These are phyloP conservation scores for Erpornis zantholeuca DNA, from an alignment of 2,113 vertebrate genomes.

Conservation along the genomic window DNA sequence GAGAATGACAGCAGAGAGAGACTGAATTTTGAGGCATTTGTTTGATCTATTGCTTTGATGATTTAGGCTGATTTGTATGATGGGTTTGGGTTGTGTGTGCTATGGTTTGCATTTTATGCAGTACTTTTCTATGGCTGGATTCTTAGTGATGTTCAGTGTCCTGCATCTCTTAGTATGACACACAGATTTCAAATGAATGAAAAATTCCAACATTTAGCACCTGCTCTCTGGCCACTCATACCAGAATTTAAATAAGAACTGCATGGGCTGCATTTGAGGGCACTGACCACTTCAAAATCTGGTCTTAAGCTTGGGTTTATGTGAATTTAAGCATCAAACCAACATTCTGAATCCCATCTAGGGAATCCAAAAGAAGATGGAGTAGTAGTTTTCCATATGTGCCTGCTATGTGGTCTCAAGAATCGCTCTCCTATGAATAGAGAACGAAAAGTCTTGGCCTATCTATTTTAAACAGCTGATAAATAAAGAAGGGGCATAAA, in stretches of 20 bases:
- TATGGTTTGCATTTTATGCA: slow-evolving; percentile 45
- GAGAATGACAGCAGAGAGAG: slow-evolving; percentile 52
- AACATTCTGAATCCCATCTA: not conserved
- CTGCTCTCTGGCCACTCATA: slow-evolving; percentile 14
- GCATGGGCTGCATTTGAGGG: not conserved
- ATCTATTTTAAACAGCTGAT: slow-evolving; percentile 30
- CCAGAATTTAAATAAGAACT: slow-evolving; percentile 1
- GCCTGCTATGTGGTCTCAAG: not conserved
- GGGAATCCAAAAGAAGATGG: slow-evolving; percentile 1
- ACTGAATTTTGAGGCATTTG: slow-evolving; percentile 62
- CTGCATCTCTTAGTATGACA: not conserved
- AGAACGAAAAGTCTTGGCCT: slow-evolving; percentile 13
- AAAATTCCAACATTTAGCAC: slow-evolving; percentile 25
- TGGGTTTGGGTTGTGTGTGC: slow-evolving; percentile 37
- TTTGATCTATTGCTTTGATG: slow-evolving; percentile 69
- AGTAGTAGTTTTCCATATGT: not conserved
- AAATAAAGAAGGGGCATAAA: slow-evolving; percentile 8
- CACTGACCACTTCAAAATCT: slow-evolving; percentile 21
- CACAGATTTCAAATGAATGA: slow-evolving; percentile 26
- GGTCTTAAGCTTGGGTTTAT: slow-evolving; percentile 1
- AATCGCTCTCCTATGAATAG: not conserved
- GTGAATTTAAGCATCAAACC: slow-evolving; percentile 10
- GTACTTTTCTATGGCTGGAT: slow-evolving; percentile 6
- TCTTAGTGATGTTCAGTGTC: not conserved
- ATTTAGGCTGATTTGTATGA: slow-evolving; percentile 67